These are phyloP conservation scores for Nomada hirtipes DNA, from an alignment of 2,888 invertebrate species.

Conservation along the genomic window DNA sequence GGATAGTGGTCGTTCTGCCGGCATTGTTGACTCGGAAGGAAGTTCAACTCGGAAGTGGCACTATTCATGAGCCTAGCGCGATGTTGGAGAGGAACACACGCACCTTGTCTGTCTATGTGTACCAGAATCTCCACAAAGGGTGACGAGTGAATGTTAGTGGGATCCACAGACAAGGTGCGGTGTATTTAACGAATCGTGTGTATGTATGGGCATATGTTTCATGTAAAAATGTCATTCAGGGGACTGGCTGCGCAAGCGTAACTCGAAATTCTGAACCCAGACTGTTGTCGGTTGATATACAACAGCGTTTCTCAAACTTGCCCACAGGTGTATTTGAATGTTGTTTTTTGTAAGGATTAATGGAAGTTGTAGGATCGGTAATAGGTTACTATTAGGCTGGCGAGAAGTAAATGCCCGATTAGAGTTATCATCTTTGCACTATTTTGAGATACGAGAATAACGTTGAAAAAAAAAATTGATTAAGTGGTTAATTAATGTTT, in stretches of 20 bases:
- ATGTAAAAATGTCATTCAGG: conserved; percentile 46
- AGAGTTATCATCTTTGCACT: no score
- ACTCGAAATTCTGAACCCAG: conserved; percentile 35
- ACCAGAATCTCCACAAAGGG: conserved; percentile 24
- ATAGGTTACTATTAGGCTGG: no score
- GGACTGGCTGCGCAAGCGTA: conserved; percentile 43
- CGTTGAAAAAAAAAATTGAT: no score
- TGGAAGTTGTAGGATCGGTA: no score
- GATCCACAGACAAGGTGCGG: not conserved
- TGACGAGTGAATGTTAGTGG: not conserved
- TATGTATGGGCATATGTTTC: not conserved
- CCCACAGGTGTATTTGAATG: not conserved
- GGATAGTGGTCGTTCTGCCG: conserved; percentile 63
- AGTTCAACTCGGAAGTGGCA: conserved; percentile 81
- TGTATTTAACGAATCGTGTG: conserved; percentile 22
- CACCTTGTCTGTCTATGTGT: conserved; percentile 22
- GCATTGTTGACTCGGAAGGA: conserved; percentile 79
- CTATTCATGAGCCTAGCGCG: conserved; percentile 68
- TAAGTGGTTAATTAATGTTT: no score
- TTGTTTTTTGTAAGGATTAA: not conserved
- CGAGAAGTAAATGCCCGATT: no score
- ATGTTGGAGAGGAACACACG: conserved; percentile 7
- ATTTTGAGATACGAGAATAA: no score
- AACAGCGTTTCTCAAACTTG: conserved; percentile 49
- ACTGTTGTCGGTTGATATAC: conserved; percentile 17